Percentiles rank a stretch among this genome's conserved stretches.
Evolutionary conservation across 2,113 vertebrate species (phyloP).

Genomic region (Pachypanchax playfairii): DNA sequence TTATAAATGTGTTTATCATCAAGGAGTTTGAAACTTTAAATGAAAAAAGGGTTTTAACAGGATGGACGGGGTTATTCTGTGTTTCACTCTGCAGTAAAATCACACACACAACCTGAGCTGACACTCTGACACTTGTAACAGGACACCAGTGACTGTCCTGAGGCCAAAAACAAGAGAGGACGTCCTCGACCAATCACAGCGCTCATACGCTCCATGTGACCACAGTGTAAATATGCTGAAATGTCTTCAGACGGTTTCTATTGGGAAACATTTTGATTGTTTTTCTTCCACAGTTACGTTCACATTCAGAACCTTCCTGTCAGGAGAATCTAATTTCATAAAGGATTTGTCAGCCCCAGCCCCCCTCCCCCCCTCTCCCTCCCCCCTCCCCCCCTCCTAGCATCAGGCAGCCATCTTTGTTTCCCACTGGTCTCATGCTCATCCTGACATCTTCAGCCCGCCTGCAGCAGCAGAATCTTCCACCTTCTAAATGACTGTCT

Average conservation of each 20-base stretch:
- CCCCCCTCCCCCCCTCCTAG: too few species aligned
- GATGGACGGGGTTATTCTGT: too few species aligned
- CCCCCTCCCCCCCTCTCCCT: too few species aligned
- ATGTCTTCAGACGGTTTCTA: neutral
- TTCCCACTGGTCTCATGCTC: too few species aligned
- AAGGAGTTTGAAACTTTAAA: too few species aligned
- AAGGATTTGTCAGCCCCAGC: neutral
- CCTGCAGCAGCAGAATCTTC: slow-evolving; percentile 3
- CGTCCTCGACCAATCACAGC: neutral
- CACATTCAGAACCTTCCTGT: neutral
- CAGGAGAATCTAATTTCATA: neutral
- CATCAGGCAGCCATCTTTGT: too few species aligned
- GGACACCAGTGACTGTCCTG: neutral
- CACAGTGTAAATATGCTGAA: neutral
- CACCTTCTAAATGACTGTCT: neutral
- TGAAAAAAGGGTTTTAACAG: too few species aligned
- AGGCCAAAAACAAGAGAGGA: neutral
- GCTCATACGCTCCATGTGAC: neutral
- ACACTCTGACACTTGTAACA: neutral
- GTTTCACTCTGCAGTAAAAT: too few species aligned
- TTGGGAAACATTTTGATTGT: neutral
- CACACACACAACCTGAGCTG: too few species aligned
- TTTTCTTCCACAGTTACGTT: neutral
- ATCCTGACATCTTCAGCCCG: neutral
- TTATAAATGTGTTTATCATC: too few species aligned